Evolutionary conservation across 2,888 invertebrate genomes (phyloP), one percentile per base, ranked within the genome.

Genomic region (Phlogophora meticulosa): DNA sequence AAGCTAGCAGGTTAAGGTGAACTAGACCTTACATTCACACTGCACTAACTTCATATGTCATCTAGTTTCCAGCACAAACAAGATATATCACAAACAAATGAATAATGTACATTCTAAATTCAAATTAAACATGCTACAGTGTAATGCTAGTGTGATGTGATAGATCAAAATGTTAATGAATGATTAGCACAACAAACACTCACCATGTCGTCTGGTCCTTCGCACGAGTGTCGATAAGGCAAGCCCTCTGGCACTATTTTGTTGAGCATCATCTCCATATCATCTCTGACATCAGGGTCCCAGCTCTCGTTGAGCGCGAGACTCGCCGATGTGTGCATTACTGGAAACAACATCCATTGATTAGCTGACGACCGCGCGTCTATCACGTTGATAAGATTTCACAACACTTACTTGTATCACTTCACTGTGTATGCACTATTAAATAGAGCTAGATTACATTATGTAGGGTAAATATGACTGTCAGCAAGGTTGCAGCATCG

Each of bases 221-320:
- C 99, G 95, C 99, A 99, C 78, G 98, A 98, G 96, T 99, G 99
- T 94, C 98, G 97, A 94, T 99, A 99, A 87, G 98, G 98, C 95
- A 98, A 97, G 88, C 98, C 98, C 97, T 99, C 99, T 93, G 99
- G 99, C 95, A 99, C 98, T 95, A 99, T 98, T 97, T 98, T 99
- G 96, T 99, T 99, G 94, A 99, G 97, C 98, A 99, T 99, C 98
- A 99, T 99, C 96, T 99, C 99, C 98, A 99, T 99, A 93, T 99
- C 99, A 92, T 98, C 98, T 95, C 99, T 97, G 76, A 99, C 99
- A 95, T 98, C 98, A 80, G 99, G 99, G 96, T 99, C 99, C 99
- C 99, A 99, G 96, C 99, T 99, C 96, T 99, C 99, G 95, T 99
- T 99, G 92, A 99, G 96, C 85, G 99, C 98, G 93, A 99, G 97